Conservation (phyloP, 1,140 invertebrate species). For the Brachionus plicatilis region DNA sequence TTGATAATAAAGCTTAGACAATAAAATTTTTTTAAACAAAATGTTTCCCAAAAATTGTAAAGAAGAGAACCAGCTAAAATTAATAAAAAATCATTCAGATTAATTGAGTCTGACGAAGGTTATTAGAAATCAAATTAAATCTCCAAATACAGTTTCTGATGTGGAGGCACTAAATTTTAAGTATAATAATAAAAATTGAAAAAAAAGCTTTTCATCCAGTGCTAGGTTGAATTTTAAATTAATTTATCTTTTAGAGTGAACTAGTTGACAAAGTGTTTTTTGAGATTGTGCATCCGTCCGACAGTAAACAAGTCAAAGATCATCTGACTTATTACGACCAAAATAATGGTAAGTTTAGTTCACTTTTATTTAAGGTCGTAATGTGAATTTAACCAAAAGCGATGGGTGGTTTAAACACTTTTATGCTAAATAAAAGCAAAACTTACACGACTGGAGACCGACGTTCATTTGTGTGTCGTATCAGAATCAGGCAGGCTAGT, state of each 20-base stretch:
- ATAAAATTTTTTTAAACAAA: no score
- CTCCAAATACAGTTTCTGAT: no score
- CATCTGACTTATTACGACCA: constrained; percentile 29
- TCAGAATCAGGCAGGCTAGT: not conserved
- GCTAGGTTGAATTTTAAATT: no score
- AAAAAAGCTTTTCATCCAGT: no score
- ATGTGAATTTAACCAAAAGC: not conserved
- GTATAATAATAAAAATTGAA: no score
- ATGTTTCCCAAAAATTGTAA: no score
- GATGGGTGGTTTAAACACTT: constrained; percentile 1
- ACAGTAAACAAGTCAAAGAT: constrained; percentile 35
- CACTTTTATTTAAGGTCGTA: not conserved
- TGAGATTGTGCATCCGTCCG: constrained; percentile 37
- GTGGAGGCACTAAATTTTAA: no score
- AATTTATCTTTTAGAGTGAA: not conserved
- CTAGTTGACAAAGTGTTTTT: constrained; percentile 38
- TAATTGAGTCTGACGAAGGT: no score
- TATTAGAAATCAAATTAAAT: no score
- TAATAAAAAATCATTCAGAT: no score
- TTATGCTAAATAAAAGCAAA: constrained; percentile 24
- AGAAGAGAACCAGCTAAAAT: no score
- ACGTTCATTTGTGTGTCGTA: constrained; percentile 22
- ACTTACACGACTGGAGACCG: constrained; percentile 8
- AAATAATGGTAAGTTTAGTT: not conserved
- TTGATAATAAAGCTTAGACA: no score